Evolutionary conservation across 2,113 vertebrate genomes (phyloP).

Genomic region (Tupaia chinensis): DNA sequence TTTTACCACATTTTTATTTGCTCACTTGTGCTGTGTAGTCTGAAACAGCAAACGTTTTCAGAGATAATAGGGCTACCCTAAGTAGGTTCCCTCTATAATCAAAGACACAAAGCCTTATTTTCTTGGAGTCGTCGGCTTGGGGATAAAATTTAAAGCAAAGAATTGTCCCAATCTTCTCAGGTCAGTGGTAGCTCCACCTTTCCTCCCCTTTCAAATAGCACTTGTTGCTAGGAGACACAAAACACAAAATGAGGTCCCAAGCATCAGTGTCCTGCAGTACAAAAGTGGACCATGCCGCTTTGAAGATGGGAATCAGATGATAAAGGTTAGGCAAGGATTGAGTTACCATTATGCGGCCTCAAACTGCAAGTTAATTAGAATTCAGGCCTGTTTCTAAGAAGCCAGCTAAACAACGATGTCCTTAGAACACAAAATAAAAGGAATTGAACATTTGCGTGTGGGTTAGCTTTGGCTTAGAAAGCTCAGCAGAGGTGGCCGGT

Average conservation of each 20-base stretch:
- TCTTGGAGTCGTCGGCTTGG: background rate
- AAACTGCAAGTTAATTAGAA: constrained; percentile 57
- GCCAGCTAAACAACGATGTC: background rate
- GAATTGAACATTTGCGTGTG: background rate
- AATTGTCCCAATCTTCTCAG: background rate
- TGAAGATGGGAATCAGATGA: constrained; percentile 76
- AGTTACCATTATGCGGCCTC: constrained; percentile 23
- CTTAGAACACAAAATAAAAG: background rate
- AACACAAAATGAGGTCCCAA: background rate
- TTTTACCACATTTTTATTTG: background rate
- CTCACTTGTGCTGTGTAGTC: background rate
- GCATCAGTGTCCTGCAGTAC: background rate
- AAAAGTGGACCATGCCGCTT: background rate
- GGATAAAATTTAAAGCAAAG: constrained; percentile 3
- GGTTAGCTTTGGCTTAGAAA: background rate
- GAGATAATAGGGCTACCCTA: background rate
- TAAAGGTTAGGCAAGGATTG: constrained; percentile 24
- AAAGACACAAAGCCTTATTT: background rate
- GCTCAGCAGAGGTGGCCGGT: accelerated
- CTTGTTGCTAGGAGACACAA: background rate
- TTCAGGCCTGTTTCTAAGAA: constrained; percentile 58
- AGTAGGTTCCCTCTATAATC: background rate
- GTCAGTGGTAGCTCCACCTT: background rate
- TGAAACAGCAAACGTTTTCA: background rate
- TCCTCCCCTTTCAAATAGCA: background rate